phyloP scores from a whole-genome alignment of 1,140 invertebrate species.

The Homalodisca vitripennis region DNA sequence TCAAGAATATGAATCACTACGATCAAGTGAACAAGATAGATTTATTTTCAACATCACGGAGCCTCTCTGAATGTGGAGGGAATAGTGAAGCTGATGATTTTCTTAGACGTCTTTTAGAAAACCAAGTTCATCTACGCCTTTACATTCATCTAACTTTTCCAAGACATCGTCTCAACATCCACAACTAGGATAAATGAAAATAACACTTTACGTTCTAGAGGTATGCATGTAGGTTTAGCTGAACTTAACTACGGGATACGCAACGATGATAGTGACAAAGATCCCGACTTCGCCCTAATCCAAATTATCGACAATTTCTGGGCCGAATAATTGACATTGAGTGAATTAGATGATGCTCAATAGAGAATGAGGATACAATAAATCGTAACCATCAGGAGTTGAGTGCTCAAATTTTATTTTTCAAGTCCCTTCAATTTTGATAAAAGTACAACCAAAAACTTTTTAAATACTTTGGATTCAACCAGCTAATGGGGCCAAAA shows the following conservation, averaged over 20 bases:
- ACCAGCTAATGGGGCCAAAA: not conserved
- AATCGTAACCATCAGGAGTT: not conserved
- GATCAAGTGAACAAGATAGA: not conserved
- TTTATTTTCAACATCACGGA: not conserved
- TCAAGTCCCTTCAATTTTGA: too few species aligned
- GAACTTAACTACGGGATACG: not conserved
- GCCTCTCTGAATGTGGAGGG: not conserved
- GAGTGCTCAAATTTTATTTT: too few species aligned
- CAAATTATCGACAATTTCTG: too few species aligned
- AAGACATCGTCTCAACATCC: too few species aligned
- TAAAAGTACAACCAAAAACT: too few species aligned
- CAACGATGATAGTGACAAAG: not conserved
- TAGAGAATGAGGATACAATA: not conserved
- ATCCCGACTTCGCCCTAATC: not conserved
- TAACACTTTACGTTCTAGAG: not conserved
- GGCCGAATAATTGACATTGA: too few species aligned
- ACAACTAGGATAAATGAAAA: not conserved
- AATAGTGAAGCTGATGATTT: not conserved
- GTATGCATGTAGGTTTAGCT: not conserved
- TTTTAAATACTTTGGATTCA: not conserved
- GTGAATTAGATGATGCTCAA: too few species aligned
- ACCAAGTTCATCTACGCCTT: not conserved
- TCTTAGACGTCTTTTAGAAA: not conserved
- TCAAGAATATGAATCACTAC: too few species aligned
- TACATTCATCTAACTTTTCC: too few species aligned